Evolutionary conservation across 2,888 invertebrate species (phyloP).

Genomic region (Diarsia rubi): DNA sequence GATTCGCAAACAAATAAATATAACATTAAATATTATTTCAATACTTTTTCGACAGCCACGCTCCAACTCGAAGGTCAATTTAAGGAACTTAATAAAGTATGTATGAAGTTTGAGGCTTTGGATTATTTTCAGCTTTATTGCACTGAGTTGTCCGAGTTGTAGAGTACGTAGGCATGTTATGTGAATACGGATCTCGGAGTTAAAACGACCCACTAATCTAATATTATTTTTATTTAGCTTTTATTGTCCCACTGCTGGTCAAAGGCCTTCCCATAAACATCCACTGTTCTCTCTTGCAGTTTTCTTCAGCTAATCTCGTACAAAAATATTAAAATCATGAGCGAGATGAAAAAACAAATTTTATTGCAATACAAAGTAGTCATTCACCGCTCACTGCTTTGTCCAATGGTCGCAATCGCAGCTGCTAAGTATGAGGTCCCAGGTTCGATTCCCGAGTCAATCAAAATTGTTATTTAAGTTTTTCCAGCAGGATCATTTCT

Average conservation of each 20-base stretch:
- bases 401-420: too few relatives aligned
- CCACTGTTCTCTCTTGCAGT: too few relatives aligned
- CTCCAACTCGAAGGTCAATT: slow-evolving; percentile 9
- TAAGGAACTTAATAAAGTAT: slow-evolving; percentile 48
- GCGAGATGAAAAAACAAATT: background rate
- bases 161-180: background rate
- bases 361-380: background rate
- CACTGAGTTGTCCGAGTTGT: slow-evolving; percentile 16
- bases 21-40: background rate
- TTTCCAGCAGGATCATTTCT: too few relatives aligned
- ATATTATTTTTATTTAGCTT: too few relatives aligned
- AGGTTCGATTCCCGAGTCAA: too few relatives aligned
- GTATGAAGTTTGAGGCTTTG: slow-evolving; percentile 33
- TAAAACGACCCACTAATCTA: too few relatives aligned
- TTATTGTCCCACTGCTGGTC: too few relatives aligned
- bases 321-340: background rate
- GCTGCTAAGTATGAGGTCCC: too few relatives aligned
- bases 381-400: background rate
- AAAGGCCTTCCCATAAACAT: too few relatives aligned
- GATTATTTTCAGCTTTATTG: slow-evolving; percentile 34
- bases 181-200: too few relatives aligned
- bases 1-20: background rate
- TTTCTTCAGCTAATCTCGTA: too few relatives aligned
- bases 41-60: slow-evolving; percentile 21
- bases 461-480: too few relatives aligned